phyloP scores from a whole-genome alignment of 2,888 invertebrate species.

The Fragum whitleyi region DNA sequence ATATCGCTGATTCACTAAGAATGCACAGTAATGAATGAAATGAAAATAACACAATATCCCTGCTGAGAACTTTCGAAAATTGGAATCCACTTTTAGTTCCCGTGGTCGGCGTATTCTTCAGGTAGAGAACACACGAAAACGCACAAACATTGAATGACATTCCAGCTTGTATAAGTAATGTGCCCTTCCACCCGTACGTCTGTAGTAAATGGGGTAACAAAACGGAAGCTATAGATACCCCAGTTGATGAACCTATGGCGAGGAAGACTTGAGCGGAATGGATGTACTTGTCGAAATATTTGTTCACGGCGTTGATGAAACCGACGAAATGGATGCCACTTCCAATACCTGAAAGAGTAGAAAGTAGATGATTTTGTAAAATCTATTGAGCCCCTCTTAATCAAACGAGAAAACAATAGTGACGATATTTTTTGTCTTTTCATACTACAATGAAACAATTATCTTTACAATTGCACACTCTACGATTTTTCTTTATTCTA shows the following conservation, averaged over 20 bases:
- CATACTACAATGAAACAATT: neutral
- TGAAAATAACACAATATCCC: conserved; percentile 7
- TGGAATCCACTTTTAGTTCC: neutral
- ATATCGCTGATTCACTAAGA: conserved; percentile 16
- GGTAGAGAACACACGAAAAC: conserved; percentile 36
- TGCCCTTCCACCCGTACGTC: conserved; percentile 40
- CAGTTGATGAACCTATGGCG: conserved; percentile 45
- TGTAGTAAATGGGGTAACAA: conserved; percentile 35
- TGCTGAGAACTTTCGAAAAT: neutral
- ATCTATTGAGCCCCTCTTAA: too few species aligned
- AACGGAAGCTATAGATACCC: conserved; percentile 42
- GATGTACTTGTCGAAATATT: conserved; percentile 46
- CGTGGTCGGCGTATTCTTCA: neutral
- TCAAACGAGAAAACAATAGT: neutral
- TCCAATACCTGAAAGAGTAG: conserved; percentile 54
- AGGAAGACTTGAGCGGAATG: conserved; percentile 37
- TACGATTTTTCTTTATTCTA: neutral
- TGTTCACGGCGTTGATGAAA: conserved; percentile 41
- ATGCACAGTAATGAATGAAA: conserved; percentile 19
- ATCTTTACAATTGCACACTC: neutral
- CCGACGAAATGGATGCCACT: conserved; percentile 47
- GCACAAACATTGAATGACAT: conserved; percentile 46
- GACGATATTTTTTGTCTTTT: neutral
- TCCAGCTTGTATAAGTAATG: conserved; percentile 46
- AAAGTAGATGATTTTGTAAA: too few species aligned